These are phyloP conservation scores for Emmelina monodactyla DNA, from an alignment of 2,888 invertebrate species.

Conservation along the genomic window DNA sequence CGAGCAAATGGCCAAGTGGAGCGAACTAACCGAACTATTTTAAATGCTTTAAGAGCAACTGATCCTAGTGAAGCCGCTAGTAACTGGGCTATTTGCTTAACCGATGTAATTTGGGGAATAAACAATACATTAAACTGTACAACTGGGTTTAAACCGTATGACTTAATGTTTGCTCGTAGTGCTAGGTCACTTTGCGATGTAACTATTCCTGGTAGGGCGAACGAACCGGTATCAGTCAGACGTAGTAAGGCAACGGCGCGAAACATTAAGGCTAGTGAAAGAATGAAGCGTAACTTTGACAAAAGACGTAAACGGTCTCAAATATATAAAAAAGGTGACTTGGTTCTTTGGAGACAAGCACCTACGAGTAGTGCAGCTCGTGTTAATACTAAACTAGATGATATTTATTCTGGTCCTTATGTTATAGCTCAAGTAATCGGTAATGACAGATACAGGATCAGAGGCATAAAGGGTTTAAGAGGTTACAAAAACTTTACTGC, in stretches of 20 bases:
- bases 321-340: neutral
- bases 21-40: neutral
- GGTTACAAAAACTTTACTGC: constrained; percentile 5
- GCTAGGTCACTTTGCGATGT: too few species aligned
- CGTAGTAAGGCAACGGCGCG: neutral
- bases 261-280: neutral
- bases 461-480: constrained; percentile 1
- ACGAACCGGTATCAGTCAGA: neutral
- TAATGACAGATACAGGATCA: neutral
- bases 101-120: neutral
- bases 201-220: neutral
- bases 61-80: too few species aligned
- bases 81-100: neutral
- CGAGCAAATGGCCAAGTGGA: neutral
- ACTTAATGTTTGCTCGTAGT: too few species aligned
- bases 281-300: neutral
- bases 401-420: constrained; percentile 3
- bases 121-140: neutral
- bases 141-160: neutral
- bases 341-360: neutral
- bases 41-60: neutral
- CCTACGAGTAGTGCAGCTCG: neutral
- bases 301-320: neutral
- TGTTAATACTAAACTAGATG: constrained; percentile 1
- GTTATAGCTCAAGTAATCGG: neutral